phyloP scores from a whole-genome alignment of 2,113 vertebrate species.

The Macquaria australasica region DNA sequence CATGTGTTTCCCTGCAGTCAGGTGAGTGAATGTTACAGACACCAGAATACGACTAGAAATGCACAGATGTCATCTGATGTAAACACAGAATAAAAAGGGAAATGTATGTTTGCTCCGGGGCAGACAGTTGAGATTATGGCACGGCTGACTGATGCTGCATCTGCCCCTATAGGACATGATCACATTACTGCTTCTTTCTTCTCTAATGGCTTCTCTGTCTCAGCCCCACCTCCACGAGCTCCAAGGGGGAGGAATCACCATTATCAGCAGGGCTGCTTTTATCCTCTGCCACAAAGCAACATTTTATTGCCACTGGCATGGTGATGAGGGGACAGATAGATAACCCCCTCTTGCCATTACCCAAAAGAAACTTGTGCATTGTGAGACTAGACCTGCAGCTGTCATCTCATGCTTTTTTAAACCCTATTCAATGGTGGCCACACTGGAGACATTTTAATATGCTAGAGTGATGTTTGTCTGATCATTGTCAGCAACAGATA shows the following conservation, averaged over 20 bases:
- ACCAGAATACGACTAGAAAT: slow-evolving; percentile 2
- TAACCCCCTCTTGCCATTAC: slow-evolving; percentile 9
- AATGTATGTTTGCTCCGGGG: slow-evolving; percentile 28
- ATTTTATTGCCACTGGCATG: slow-evolving; percentile 59
- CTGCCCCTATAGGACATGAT: slow-evolving; percentile 60
- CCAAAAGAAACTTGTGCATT: slow-evolving; percentile 20
- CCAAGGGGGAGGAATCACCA: slow-evolving; percentile 23
- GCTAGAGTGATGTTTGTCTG: slow-evolving; percentile 45
- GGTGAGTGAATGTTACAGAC: slow-evolving; percentile 25
- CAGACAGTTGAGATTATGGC: slow-evolving; percentile 47
- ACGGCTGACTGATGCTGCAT: slow-evolving; percentile 54
- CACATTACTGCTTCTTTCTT: slow-evolving; percentile 67
- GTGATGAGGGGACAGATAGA: slow-evolving; percentile 45
- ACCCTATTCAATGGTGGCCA: not conserved
- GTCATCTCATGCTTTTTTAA: slow-evolving; percentile 19
- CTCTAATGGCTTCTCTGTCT: slow-evolving; percentile 55
- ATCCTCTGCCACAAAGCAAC: slow-evolving; percentile 54
- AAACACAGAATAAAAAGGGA: slow-evolving; percentile 34
- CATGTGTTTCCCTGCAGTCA: slow-evolving; percentile 2
- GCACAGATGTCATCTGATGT: slow-evolving; percentile 29
- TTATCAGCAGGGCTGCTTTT: slow-evolving; percentile 55
- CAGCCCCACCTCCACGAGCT: slow-evolving; percentile 31
- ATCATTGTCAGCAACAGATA: slow-evolving; percentile 58
- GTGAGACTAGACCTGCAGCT: slow-evolving; percentile 22
- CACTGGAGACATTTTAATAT: slow-evolving; percentile 37